phyloP scores from a whole-genome alignment of 1,140 invertebrate genomes.

The Pissodes strobi region DNA sequence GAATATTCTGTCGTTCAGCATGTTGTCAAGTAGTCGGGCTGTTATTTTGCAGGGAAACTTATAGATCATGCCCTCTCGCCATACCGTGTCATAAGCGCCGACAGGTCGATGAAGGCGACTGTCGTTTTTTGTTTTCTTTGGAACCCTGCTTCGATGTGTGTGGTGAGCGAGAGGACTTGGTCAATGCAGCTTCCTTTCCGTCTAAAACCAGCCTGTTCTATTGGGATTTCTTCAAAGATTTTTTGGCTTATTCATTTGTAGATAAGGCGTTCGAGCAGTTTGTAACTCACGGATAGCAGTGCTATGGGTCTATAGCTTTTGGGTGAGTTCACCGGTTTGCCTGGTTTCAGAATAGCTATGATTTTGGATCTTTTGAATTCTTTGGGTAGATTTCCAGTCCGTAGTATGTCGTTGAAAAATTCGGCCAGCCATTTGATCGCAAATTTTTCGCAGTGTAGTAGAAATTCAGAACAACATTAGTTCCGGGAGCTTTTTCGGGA shows the following conservation, averaged over 20 bases:
- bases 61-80: background rate
- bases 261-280: conserved; percentile 32
- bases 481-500: conserved; percentile 15
- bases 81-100: background rate
- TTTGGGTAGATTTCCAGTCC: background rate
- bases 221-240: conserved; percentile 12
- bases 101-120: background rate
- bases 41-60: conserved; percentile 19
- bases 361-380: no score
- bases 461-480: conserved; percentile 25
- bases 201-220: conserved; percentile 32
- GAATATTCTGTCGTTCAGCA: no score
- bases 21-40: conserved; percentile 13
- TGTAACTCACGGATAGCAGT: conserved; percentile 14
- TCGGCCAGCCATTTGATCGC: conserved; percentile 8
- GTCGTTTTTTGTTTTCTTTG: conserved; percentile 10
- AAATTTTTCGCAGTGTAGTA: conserved; percentile 7
- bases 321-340: conserved; percentile 22
- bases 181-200: conserved; percentile 16
- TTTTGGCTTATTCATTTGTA: conserved; percentile 13
- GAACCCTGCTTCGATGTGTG: conserved; percentile 11
- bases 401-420: conserved; percentile 27
- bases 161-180: conserved; percentile 6
- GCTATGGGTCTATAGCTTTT: conserved; percentile 31
- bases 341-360: no score